Conservation (phyloP, 2,888 invertebrate genomes). For the Archaeoteleia sp. region DNA sequence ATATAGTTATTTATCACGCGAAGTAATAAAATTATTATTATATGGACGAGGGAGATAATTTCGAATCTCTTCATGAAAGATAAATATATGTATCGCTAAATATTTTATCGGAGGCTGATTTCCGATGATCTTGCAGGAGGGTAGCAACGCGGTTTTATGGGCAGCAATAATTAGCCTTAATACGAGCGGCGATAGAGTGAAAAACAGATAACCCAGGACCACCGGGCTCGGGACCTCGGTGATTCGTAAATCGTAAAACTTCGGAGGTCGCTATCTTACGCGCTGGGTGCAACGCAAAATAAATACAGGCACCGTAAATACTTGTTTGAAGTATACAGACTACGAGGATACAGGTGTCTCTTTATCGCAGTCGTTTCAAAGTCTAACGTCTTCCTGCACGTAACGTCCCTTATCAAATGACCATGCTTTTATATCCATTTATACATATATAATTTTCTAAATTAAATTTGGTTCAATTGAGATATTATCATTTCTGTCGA, state of each 20-base stretch:
- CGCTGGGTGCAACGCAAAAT: conserved; percentile 36
- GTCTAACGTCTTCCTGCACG: conserved; percentile 58
- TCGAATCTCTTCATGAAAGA: conserved; percentile 11
- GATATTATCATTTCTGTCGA: no score
- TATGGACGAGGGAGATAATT: conserved; percentile 18
- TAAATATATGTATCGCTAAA: conserved; percentile 13
- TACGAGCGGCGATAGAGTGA: conserved; percentile 18
- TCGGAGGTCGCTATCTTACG: conserved; percentile 30
- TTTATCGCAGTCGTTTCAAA: conserved; percentile 64
- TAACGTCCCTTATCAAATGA: conserved; percentile 14
- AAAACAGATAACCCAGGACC: conserved; percentile 54
- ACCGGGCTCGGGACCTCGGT: conserved; percentile 50
- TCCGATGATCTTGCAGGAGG: conserved; percentile 23
- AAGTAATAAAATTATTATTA: conserved; percentile 26
- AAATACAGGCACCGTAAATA: conserved; percentile 52
- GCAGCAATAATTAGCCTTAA: conserved; percentile 37
- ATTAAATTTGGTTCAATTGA: no score
- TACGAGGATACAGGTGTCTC: conserved; percentile 64
- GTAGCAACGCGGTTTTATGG: conserved; percentile 19
- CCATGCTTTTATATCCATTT: conserved; percentile 1
- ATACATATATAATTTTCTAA: background rate
- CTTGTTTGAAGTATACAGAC: conserved; percentile 50
- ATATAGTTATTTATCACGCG: conserved; percentile 7
- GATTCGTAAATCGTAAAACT: conserved; percentile 55
- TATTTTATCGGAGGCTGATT: conserved; percentile 34